These are phyloP conservation scores for Ochotona princeps DNA, from an alignment of 2,113 vertebrate genomes.

Conservation along the genomic window DNA sequence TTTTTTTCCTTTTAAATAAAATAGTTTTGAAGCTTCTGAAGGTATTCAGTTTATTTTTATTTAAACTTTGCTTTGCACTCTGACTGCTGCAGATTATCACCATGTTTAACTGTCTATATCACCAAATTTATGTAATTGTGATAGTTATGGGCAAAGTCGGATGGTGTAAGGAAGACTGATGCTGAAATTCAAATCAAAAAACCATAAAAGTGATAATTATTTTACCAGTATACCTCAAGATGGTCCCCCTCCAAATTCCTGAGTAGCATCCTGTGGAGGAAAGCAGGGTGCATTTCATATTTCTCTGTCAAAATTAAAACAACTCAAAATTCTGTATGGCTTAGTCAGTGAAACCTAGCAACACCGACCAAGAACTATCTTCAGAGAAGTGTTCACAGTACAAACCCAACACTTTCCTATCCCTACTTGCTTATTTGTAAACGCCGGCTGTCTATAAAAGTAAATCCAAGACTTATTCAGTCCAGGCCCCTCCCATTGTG, in stretches of 20 bases:
- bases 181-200: not conserved
- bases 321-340: not conserved
- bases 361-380: not conserved
- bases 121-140: not conserved
- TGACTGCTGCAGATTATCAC: not conserved
- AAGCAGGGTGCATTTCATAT: not conserved
- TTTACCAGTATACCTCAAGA: not conserved
- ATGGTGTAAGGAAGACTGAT: not conserved
- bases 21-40: not conserved
- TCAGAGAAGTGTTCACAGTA: not conserved
- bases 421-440: not conserved
- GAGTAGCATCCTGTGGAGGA: not conserved
- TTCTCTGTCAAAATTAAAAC: not conserved
- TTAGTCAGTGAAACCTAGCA: not conserved
- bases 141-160: not conserved
- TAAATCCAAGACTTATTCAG: too few relatives aligned
- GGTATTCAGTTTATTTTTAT: not conserved
- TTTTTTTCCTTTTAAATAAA: not conserved
- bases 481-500: too few relatives aligned
- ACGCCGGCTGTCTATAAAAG: too few relatives aligned
- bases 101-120: not conserved
- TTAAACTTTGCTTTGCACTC: not conserved
- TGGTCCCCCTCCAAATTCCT: not conserved
- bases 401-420: not conserved
- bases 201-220: not conserved